phyloP scores from a whole-genome alignment of 37 sponge, comb jelly and placozoan species.

The Cladorhizidae sp. region DNA sequence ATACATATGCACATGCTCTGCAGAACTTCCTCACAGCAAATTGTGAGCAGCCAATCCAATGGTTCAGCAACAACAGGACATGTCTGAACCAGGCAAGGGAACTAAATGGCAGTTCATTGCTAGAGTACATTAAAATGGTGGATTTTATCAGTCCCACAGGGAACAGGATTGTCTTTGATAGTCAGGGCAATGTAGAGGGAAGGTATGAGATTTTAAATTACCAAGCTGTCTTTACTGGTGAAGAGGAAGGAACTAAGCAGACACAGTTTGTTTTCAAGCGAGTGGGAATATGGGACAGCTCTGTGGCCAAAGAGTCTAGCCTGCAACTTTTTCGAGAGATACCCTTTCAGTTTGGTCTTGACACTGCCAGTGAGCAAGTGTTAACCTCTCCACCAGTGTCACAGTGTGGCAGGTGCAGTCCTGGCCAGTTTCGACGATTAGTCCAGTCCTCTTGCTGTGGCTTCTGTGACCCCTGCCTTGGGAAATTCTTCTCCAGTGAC shows the following conservation, averaged over 20 bases:
- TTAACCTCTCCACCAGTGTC: constrained; percentile 8
- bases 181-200: constrained; percentile 48
- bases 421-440: constrained; percentile 35
- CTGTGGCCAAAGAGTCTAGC: neutral
- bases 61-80: constrained; percentile 26
- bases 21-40: constrained; percentile 68
- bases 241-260: neutral
- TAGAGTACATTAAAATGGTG: constrained; percentile 48
- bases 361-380: neutral
- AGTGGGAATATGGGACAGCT: constrained; percentile 58
- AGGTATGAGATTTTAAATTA: constrained; percentile 69
- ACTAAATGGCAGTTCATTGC: constrained; percentile 37
- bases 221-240: constrained; percentile 6
- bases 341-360: constrained; percentile 55
- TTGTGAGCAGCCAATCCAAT: constrained; percentile 45
- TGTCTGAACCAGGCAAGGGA: constrained; percentile 44
- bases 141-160: constrained; percentile 54
- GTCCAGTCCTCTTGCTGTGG: constrained; percentile 66
- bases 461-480: constrained; percentile 67
- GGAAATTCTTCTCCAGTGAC: constrained; percentile 37
- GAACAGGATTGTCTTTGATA: constrained; percentile 60
- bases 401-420: constrained; percentile 51
- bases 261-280: constrained; percentile 1
- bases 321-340: neutral
- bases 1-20: constrained; percentile 76